These are phyloP conservation scores for Trypoxylon attenuatum DNA, from an alignment of 2,888 invertebrate genomes.

Conservation along the genomic window DNA sequence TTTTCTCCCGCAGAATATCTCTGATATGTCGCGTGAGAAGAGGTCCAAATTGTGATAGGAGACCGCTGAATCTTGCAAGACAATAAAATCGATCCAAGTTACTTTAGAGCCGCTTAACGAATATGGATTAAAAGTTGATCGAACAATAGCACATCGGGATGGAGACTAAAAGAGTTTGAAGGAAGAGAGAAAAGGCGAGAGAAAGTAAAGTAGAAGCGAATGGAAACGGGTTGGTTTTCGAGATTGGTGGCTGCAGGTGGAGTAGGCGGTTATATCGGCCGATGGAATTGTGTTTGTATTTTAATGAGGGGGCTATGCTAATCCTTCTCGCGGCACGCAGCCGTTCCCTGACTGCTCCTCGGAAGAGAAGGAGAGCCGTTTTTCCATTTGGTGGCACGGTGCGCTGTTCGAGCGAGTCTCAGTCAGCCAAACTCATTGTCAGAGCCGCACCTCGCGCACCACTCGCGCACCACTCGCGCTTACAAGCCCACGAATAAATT, in stretches of 20 bases:
- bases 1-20: background rate
- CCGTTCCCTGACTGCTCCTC: conserved; percentile 33
- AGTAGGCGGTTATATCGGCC: conserved; percentile 50
- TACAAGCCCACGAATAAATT: conserved; percentile 66
- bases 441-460: conserved; percentile 42
- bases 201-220: conserved; percentile 23
- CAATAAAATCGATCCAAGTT: conserved; percentile 68
- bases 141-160: conserved; percentile 39
- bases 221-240: conserved; percentile 56
- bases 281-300: conserved; percentile 72
- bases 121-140: conserved; percentile 73
- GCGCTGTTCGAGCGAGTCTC: conserved; percentile 5
- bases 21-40: too few species aligned
- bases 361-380: conserved; percentile 52
- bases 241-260: conserved; percentile 48
- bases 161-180: background rate
- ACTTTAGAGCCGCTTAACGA: conserved; percentile 65
- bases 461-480: conserved; percentile 38
- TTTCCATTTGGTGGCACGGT: conserved; percentile 62
- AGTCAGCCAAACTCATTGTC: conserved; percentile 36
- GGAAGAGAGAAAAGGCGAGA: conserved; percentile 9
- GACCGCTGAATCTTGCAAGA: conserved; percentile 38
- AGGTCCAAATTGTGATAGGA: too few species aligned
- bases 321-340: conserved; percentile 67
- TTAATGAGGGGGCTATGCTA: conserved; percentile 74